A percentile compares a stretch with the other conserved stretches of the same genome.
phyloP scores from a whole-genome alignment of 35 echinoderm and acorn worm genomes.

The Heliocidaris erythrogramma region DNA sequence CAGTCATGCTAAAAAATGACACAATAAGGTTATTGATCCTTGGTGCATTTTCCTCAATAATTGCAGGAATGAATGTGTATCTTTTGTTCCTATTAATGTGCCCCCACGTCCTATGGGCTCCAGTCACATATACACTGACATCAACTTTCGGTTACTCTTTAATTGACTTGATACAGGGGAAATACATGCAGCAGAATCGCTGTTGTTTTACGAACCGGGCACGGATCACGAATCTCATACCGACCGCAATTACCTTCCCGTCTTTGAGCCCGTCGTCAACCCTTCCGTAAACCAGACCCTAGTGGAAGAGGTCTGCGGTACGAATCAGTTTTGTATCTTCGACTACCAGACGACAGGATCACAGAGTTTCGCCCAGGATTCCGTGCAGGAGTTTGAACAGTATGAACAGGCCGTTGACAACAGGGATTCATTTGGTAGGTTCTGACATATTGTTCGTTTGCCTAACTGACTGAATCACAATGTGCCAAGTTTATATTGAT shows the following conservation, averaged over 20 bases:
- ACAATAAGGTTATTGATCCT: too few species aligned
- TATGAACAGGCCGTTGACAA: neutral
- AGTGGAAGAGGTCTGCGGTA: conserved; percentile 6
- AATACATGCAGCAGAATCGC: neutral
- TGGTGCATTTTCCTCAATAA: too few species aligned
- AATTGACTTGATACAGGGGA: conserved; percentile 2
- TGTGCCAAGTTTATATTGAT: neutral
- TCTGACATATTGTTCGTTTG: neutral
- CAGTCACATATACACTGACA: too few species aligned
- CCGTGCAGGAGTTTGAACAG: neutral
- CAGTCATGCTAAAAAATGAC: too few species aligned
- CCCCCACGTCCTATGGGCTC: too few species aligned
- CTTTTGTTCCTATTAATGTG: too few species aligned
- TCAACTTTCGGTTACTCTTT: too few species aligned
- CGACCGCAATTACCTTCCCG: neutral
- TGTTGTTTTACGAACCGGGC: conserved; percentile 32
- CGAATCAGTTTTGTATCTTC: conserved; percentile 21
- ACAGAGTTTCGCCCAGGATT: neutral
- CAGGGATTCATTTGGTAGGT: neutral
- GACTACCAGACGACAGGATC: conserved; percentile 2
- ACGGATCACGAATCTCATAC: neutral
- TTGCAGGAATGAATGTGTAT: too few species aligned
- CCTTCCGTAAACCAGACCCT: neutral
- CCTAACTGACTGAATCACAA: neutral
- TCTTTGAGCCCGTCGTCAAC: neutral